A percentile compares a stretch with the other conserved stretches of the same genome.
phyloP scores from a whole-genome alignment of 2,888 invertebrate species.

The Diplazon laetatorius region DNA sequence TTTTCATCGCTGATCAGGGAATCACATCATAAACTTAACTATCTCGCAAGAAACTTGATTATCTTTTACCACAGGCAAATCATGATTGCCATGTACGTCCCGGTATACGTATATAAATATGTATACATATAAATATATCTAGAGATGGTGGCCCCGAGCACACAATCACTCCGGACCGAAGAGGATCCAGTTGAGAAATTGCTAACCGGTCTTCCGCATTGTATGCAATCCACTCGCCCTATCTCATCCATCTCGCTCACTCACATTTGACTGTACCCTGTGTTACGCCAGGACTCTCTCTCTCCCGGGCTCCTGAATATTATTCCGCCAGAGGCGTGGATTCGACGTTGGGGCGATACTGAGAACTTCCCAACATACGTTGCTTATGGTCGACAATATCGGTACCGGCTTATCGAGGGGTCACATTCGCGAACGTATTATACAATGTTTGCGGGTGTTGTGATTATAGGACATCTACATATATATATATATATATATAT shows the following conservation, averaged over 20 bases:
- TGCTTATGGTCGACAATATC: conserved; percentile 48
- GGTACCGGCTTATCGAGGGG: conserved; percentile 36
- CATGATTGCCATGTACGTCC: no score
- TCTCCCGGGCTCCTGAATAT: conserved; percentile 41
- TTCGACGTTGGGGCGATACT: conserved; percentile 15
- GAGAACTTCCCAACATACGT: conserved; percentile 35
- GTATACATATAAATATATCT: background rate
- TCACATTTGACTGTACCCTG: conserved; percentile 14
- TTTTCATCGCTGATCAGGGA: no score
- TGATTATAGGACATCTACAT: background rate
- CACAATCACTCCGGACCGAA: conserved; percentile 28
- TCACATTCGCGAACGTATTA: conserved; percentile 49
- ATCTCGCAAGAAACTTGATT: no score
- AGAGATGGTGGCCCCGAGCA: conserved; percentile 25
- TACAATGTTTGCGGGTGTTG: conserved; percentile 35
- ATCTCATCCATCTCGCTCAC: conserved; percentile 6
- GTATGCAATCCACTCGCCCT: conserved; percentile 26
- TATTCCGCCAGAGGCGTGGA: conserved; percentile 47
- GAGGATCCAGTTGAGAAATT: conserved; percentile 34
- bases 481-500: no score
- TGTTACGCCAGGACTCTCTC: conserved; percentile 56
- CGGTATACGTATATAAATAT: no score
- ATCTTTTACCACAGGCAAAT: no score
- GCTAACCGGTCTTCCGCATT: conserved; percentile 33
- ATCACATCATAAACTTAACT: no score